Base-by-base conservation (phyloP, 2,888 invertebrate species). In the Subacronicta megacephala region DNA sequence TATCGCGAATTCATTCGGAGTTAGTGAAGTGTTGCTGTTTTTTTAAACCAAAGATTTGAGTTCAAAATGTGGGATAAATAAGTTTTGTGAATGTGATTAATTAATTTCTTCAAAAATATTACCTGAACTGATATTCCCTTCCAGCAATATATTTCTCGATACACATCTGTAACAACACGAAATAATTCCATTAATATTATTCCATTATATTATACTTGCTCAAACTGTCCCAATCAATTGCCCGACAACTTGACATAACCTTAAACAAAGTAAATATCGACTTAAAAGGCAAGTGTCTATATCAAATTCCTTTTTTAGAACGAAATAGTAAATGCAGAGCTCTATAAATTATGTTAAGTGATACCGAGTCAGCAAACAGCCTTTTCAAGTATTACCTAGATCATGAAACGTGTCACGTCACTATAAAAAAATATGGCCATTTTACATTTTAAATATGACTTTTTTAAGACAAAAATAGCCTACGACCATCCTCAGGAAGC, bases 151-250 rank as follows among this genome's bases (percentile, higher is more conserved):
- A 10, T n/a, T 13, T 33, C 40, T 29, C 15, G 33, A 31, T 5
- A 60, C 17, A 40, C 5, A 54, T 54, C 67, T 67, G 67, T 54
- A 67, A 67, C 63, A 67, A 67, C 12, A 47, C 7, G 45, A 51
- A 50, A 54, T 16, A 23, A 37, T 12, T 4, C 13, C 12, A 44
- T 68, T 38, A 66, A n/a, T 65, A 40, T 33, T 10, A 31, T 35
- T 41, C n/a, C n/a, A n/a, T n/a, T n/a, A n/a, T n/a, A n/a, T 41
- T 41, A 31, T n/a, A 4, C 12, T 12, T 15, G 15, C 20, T 29
- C 7, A 42, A 43, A 12, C 0, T 12, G 29, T 3, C n/a, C n/a
- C 31, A 20, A 18, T 2, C 23, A 61, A 54, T 10, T 38, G 29
- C 13, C 31, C 31, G 7, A 37, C 7, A 13, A 44, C 43, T 18